Conservation (phyloP, 1,140 invertebrate species). For the Araneus ventricosus region DNA sequence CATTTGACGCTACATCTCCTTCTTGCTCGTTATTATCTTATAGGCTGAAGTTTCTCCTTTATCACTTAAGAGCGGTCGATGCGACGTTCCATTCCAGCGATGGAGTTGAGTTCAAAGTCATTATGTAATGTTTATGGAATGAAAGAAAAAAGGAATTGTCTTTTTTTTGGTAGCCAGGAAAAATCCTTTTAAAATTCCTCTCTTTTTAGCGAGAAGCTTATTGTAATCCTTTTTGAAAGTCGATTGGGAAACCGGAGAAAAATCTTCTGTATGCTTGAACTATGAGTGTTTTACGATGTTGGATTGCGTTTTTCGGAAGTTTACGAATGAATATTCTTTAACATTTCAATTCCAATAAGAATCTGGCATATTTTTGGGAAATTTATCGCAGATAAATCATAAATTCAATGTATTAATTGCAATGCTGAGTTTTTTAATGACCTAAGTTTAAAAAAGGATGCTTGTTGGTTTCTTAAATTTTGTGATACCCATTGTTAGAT, state of each 20-base stretch:
- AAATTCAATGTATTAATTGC: too few species aligned
- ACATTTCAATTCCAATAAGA: too few species aligned
- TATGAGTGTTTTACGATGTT: not conserved
- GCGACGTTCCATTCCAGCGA: not conserved
- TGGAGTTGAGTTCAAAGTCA: not conserved
- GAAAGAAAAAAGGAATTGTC: not conserved
- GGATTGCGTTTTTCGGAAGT: too few species aligned
- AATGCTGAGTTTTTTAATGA: too few species aligned
- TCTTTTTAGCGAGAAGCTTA: conserved; percentile 7
- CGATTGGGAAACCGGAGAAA: not conserved
- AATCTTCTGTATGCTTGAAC: not conserved
- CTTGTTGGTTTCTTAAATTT: too few species aligned
- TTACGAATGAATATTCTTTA: too few species aligned
- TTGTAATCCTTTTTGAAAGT: conserved; percentile 3
- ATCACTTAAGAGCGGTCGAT: not conserved
- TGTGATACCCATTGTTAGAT: too few species aligned
- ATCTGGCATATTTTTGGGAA: too few species aligned
- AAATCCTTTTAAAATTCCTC: conserved; percentile 3
- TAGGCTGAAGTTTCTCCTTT: not conserved
- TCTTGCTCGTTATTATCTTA: conserved; percentile 15
- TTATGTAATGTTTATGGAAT: not conserved
- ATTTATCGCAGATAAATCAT: too few species aligned
- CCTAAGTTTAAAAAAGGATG: too few species aligned
- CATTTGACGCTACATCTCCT: not conserved
- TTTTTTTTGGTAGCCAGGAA: not conserved